A percentile compares a stretch with the other conserved stretches of the same genome.
phyloP scores from a whole-genome alignment of 2,113 vertebrate species.

The Corvus hawaiiensis region DNA sequence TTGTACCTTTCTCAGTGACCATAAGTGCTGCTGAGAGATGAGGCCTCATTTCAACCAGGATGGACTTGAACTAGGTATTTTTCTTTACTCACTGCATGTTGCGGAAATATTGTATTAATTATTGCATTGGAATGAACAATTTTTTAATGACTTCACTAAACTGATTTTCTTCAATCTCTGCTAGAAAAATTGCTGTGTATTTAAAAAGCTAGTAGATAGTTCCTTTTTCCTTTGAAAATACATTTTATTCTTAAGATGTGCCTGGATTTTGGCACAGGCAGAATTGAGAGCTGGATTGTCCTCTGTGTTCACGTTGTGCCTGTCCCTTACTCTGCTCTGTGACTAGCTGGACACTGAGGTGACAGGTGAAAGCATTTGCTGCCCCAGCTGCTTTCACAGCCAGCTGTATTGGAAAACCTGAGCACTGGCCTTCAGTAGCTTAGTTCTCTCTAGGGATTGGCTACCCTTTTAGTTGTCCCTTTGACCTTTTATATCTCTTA shows the following conservation, averaged over 20 bases:
- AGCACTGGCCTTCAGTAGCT: neutral
- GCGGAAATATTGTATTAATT: neutral
- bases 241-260: neutral
- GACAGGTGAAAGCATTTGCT: neutral
- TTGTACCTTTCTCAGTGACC: neutral
- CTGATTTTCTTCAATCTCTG: neutral
- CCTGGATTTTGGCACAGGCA: neutral
- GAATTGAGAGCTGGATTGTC: neutral
- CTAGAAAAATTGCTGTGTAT: neutral
- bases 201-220: neutral
- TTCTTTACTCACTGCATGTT: neutral
- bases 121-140: neutral
- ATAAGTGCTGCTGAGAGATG: neutral
- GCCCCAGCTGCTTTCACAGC: neutral
- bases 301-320: neutral
- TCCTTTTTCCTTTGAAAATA: neutral
- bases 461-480: neutral
- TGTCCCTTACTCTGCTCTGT: neutral
- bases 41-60: neutral
- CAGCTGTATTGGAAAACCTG: neutral
- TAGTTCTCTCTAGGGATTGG: neutral
- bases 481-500: constrained; percentile 10
- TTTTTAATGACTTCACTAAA: neutral
- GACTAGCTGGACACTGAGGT: neutral
- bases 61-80: neutral